Evolutionary conservation across 2,113 vertebrate genomes (phyloP).

Genomic region (Henicopernis longicauda): DNA sequence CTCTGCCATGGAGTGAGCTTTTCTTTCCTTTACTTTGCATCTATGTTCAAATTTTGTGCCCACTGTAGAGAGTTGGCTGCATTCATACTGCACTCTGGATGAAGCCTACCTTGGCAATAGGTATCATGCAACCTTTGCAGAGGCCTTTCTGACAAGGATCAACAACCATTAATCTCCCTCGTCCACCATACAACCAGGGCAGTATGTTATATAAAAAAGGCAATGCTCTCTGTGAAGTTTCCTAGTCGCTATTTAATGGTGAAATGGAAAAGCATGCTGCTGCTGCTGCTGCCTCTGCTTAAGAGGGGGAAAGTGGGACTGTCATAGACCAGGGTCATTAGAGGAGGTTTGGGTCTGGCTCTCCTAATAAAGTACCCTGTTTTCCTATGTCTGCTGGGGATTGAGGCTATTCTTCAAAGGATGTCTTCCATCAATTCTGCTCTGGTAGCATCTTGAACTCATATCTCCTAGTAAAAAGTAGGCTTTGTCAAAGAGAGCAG

Average conservation of each 20-base stretch:
- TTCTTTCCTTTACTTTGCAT: background rate
- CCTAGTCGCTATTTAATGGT: background rate
- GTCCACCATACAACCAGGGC: background rate
- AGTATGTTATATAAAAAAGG: background rate
- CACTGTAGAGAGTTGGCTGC: background rate
- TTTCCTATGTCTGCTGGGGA: background rate
- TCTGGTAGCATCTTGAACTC: background rate
- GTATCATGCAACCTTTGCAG: background rate
- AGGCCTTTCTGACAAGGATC: background rate
- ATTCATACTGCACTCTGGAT: background rate
- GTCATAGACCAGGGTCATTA: background rate
- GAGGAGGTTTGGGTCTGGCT: background rate
- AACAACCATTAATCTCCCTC: background rate
- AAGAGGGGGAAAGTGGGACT: background rate
- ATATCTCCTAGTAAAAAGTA: background rate
- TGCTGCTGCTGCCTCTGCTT: background rate
- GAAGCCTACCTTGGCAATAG: background rate
- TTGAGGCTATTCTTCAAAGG: background rate
- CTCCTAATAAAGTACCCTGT: background rate
- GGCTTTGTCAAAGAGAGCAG: background rate
- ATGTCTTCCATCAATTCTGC: background rate
- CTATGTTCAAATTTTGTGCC: background rate
- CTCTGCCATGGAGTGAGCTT: background rate
- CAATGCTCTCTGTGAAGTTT: background rate
- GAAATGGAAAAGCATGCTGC: background rate